Conservation (phyloP, 1,140 invertebrate species). For the Leptinotarsa undecemlineata region DNA sequence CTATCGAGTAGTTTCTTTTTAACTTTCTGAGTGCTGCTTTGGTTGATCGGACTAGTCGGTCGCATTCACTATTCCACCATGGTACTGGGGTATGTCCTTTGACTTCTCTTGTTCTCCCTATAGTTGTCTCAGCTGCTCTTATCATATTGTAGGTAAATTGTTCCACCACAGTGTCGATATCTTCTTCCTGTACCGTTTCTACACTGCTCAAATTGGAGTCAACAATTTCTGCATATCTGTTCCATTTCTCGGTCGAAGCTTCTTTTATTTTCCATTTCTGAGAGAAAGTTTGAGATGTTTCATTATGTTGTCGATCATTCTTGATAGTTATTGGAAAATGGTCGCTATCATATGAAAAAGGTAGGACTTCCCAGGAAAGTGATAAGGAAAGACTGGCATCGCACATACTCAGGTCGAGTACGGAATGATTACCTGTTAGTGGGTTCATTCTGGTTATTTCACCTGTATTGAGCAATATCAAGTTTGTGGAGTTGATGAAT, state of each 20-base stretch:
- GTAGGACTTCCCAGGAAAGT: not conserved
- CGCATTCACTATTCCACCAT: conserved; percentile 12
- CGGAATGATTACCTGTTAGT: not conserved
- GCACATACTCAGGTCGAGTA: not conserved
- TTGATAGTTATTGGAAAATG: conserved; percentile 4
- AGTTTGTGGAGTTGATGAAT: conserved; percentile 7
- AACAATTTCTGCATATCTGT: not conserved
- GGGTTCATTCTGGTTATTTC: conserved; percentile 2
- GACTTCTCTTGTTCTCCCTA: not conserved
- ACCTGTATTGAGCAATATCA: not conserved
- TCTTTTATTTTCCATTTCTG: not conserved
- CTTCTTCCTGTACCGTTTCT: not conserved
- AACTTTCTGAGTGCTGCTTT: conserved; percentile 2
- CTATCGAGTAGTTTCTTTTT: not conserved
- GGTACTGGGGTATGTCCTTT: conserved; percentile 2
- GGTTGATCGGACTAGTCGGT: not conserved
- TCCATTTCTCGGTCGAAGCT: not conserved
- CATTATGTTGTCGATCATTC: not conserved
- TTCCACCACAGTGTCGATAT: not conserved
- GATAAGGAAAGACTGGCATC: not conserved
- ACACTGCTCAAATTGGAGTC: not conserved
- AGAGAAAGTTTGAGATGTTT: not conserved
- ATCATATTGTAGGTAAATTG: conserved; percentile 4
- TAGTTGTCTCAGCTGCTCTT: not conserved
- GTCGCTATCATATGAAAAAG: conserved; percentile 6